Conservation (phyloP, 2,113 vertebrate species). For the Paraplagusia blochii region DNA sequence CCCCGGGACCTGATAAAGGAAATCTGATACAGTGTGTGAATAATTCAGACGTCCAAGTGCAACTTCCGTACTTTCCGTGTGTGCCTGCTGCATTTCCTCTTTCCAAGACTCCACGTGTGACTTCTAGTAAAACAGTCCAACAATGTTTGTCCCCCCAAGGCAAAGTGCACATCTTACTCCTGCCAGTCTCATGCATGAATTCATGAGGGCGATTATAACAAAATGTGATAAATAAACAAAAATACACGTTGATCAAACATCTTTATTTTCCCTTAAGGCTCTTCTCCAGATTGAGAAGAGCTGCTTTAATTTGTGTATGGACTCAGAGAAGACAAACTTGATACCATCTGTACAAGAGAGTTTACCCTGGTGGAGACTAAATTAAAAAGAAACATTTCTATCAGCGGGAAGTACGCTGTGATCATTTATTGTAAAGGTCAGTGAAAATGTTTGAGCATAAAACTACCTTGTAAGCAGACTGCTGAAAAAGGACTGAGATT, state of each 20-base stretch:
- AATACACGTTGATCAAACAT: too few species aligned
- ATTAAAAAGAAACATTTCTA: neutral
- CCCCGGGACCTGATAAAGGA: slow-evolving; percentile 34
- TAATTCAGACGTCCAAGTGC: slow-evolving; percentile 49
- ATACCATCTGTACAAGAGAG: neutral
- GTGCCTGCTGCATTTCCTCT: neutral
- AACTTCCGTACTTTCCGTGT: slow-evolving; percentile 13
- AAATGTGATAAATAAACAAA: too few species aligned
- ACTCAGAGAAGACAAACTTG: neutral
- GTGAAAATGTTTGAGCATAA: slow-evolving; percentile 24
- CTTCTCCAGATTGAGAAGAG: too few species aligned
- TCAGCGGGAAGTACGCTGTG: slow-evolving; percentile 7
- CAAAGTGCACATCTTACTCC: too few species aligned
- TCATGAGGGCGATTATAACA: too few species aligned
- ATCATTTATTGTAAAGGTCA: slow-evolving; percentile 31
- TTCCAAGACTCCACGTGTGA: neutral
- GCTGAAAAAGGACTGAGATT: slow-evolving; percentile 48
- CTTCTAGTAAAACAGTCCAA: neutral
- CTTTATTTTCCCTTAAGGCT: too few species aligned
- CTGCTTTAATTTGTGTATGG: neutral
- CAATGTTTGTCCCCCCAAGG: too few species aligned
- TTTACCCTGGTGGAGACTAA: neutral
- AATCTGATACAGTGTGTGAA: slow-evolving; percentile 48
- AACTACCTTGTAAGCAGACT: slow-evolving; percentile 44
- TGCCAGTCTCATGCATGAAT: too few species aligned